Percentiles rank a stretch among this genome's conserved stretches.
These are phyloP conservation scores for Lepidonotus clava DNA, from an alignment of 2,888 invertebrate genomes.

Conservation along the genomic window DNA sequence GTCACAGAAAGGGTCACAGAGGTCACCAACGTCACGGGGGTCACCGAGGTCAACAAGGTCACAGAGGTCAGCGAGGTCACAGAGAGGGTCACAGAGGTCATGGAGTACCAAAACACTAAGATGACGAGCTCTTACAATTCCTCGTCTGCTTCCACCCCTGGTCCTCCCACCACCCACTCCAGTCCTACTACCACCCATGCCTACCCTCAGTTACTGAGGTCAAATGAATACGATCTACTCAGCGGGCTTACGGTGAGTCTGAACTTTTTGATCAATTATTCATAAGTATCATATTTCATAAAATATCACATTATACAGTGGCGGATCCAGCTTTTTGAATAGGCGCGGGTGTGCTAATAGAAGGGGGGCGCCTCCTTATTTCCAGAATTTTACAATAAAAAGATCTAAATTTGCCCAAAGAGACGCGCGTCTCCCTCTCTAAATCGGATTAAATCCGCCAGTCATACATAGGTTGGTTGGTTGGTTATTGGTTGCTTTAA, in stretches of 20 bases:
- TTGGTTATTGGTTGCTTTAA: too few relatives aligned
- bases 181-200: too few relatives aligned
- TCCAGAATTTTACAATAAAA: neutral
- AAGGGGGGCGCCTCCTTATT: too few relatives aligned
- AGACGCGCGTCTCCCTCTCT: neutral
- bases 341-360: neutral
- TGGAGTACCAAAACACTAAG: too few relatives aligned
- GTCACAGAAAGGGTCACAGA: neutral
- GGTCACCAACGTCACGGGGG: too few relatives aligned
- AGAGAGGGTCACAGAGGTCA: neutral
- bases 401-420: neutral
- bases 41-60: neutral
- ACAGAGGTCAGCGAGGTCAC: neutral
- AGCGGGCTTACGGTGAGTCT: neutral
- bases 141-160: neutral
- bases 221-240: neutral
- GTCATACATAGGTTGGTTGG: too few relatives aligned
- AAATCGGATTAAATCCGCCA: neutral
- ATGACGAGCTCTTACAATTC: neutral
- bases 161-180: neutral
- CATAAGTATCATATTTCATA: neutral
- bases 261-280: neutral
- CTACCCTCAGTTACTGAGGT: too few relatives aligned
- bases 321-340: neutral
- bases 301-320: neutral